Percentiles rank a stretch among this genome's conserved stretches.
phyloP scores from a whole-genome alignment of 2,888 invertebrate species.

The Tetragonula carbonaria region DNA sequence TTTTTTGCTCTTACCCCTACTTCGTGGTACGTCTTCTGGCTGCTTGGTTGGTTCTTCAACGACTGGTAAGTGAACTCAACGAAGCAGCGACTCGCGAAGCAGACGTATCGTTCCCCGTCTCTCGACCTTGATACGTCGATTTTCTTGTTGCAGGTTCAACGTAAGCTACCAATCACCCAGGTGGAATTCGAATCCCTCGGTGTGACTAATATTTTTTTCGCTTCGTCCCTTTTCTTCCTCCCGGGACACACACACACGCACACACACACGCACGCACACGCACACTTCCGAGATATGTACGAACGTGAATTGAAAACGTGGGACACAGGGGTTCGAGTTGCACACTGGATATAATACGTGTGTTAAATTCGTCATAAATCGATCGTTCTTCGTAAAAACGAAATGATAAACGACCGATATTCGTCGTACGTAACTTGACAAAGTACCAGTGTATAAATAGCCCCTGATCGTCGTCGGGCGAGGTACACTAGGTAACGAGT shows the following conservation, averaged over 20 bases:
- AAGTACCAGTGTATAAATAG: too few species aligned
- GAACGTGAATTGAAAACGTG: too few species aligned
- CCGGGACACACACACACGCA: too few species aligned
- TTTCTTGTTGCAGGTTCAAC: slow-evolving; percentile 11
- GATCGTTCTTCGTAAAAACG: too few species aligned
- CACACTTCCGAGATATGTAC: neutral
- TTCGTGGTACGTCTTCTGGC: slow-evolving; percentile 15
- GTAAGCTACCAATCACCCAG: slow-evolving; percentile 1
- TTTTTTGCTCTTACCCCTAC: slow-evolving; percentile 11
- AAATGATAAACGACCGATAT: too few species aligned
- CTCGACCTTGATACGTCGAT: slow-evolving; percentile 36
- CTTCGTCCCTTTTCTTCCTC: neutral
- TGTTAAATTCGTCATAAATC: too few species aligned
- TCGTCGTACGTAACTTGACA: too few species aligned
- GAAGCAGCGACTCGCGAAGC: slow-evolving; percentile 23
- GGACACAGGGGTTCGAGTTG: too few species aligned
- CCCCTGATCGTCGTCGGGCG: neutral
- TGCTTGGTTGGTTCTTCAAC: slow-evolving; percentile 34
- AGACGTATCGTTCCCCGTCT: slow-evolving; percentile 28
- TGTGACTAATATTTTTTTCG: neutral
- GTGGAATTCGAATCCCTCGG: neutral
- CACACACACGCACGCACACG: too few species aligned
- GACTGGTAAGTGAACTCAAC: slow-evolving; percentile 44
- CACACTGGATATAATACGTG: too few species aligned
- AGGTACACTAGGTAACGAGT: neutral